Conservation (phyloP, 1,140 invertebrate species). For the Homarus americanus region DNA sequence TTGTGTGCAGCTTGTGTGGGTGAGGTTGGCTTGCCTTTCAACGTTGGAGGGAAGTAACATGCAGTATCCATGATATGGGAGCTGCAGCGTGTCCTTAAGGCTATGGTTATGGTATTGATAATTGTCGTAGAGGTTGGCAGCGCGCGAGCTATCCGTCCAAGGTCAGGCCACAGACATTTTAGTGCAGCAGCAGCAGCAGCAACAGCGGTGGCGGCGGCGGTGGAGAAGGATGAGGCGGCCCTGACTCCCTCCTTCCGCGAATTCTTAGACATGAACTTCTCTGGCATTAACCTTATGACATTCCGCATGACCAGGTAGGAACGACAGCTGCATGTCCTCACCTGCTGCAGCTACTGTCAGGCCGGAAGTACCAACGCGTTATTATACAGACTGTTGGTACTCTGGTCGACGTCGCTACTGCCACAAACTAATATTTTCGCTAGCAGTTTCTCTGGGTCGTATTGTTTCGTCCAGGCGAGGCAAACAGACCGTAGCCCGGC, state of each 20-base stretch:
- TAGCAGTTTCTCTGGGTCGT: background rate
- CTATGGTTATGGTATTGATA: background rate
- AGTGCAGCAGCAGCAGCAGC: background rate
- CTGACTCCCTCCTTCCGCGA: background rate
- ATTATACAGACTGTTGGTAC: too few relatives aligned
- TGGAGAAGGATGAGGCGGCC: background rate
- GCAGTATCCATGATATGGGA: too few relatives aligned
- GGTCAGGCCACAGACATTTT: slow-evolving; percentile 16
- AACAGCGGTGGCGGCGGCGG: background rate
- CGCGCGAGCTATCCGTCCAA: slow-evolving; percentile 3
- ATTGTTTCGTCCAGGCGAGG: background rate
- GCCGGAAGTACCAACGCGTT: background rate
- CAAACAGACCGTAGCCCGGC: background rate
- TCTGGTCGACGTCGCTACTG: background rate
- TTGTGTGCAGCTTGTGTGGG: too few relatives aligned
- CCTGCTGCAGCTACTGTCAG: background rate
- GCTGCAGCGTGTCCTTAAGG: background rate
- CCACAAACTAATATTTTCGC: background rate
- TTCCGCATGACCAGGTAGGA: background rate
- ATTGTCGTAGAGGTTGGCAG: slow-evolving; percentile 10
- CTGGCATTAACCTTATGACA: background rate
- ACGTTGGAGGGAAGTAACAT: too few relatives aligned
- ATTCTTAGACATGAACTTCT: background rate
- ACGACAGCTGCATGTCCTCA: background rate
- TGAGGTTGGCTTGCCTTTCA: too few relatives aligned